Evolutionary conservation across 1,140 invertebrate genomes (phyloP).

Genomic region (Conus ventricosus): DNA sequence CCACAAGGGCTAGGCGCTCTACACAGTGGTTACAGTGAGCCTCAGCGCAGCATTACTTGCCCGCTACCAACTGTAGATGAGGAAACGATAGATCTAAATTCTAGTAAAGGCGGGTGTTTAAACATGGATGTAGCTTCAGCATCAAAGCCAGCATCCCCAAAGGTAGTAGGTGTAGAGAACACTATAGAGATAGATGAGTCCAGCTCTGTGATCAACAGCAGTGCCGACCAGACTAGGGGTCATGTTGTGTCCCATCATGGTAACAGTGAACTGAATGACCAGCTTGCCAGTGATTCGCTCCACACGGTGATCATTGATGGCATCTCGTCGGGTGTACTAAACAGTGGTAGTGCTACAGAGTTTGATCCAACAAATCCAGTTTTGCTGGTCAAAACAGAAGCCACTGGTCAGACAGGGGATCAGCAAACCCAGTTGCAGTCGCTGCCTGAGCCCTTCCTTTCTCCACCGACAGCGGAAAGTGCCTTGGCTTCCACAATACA

Average conservation of each 20-base stretch:
- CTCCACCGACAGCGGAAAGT: not conserved
- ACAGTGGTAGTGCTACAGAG: too few relatives aligned
- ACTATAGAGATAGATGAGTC: not conserved
- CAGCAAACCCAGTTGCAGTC: not conserved
- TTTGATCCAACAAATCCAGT: too few relatives aligned
- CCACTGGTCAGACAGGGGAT: not conserved
- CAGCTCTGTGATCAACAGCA: not conserved
- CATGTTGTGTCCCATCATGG: too few relatives aligned
- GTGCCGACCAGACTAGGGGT: too few relatives aligned
- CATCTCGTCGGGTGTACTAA: too few relatives aligned
- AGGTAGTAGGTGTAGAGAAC: not conserved
- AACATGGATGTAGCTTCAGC: not conserved
- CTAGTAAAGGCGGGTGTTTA: too few relatives aligned
- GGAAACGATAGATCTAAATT: too few relatives aligned
- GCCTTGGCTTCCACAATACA: constrained; percentile 7
- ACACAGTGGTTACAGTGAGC: not conserved
- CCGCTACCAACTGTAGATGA: not conserved
- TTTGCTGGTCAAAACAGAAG: too few relatives aligned
- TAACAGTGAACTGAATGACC: not conserved
- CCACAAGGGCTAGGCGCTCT: not conserved
- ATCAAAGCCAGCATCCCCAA: not conserved
- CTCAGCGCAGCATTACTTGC: not conserved
- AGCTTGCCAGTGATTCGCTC: not conserved
- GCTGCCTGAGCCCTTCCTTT: not conserved
- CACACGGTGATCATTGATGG: not conserved